These are phyloP conservation scores for Zele albiditarsus DNA, from an alignment of 2,888 invertebrate species.

Conservation along the genomic window DNA sequence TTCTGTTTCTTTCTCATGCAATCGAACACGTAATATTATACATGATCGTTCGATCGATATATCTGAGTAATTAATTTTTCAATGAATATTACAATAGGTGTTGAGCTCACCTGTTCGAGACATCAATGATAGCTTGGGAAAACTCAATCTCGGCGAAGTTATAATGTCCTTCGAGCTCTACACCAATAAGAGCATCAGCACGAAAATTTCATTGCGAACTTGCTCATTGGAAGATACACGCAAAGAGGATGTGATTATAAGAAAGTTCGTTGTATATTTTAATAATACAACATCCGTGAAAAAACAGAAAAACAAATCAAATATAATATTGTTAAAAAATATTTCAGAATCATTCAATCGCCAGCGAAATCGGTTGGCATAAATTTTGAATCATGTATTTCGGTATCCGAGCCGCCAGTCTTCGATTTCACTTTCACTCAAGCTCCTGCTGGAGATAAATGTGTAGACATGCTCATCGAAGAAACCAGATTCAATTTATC, in stretches of 20 bases:
- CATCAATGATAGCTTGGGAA: conserved; percentile 81
- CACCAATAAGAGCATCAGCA: conserved; percentile 81
- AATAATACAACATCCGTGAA: not conserved
- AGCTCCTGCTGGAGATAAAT: conserved; percentile 77
- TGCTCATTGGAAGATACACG: conserved; percentile 83
- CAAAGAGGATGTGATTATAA: conserved; percentile 78
- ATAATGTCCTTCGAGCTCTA: conserved; percentile 78
- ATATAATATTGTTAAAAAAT: not conserved
- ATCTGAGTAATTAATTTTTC: not conserved
- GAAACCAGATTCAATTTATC: conserved; percentile 83
- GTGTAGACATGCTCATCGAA: conserved; percentile 83
- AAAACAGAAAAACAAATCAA: conserved; percentile 26
- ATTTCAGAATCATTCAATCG: conserved; percentile 79
- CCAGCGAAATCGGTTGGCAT: conserved; percentile 77
- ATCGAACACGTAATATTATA: not conserved
- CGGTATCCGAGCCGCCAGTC: conserved; percentile 82
- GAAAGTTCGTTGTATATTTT: conserved; percentile 73
- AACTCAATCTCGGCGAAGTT: conserved; percentile 81
- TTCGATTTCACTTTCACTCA: conserved; percentile 81
- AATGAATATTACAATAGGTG: conserved; percentile 60
- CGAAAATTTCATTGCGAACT: conserved; percentile 81
- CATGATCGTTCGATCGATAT: not conserved
- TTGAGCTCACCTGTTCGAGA: conserved; percentile 84
- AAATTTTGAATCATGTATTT: conserved; percentile 74
- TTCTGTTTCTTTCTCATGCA: not conserved